A percentile compares a stretch with the other conserved stretches of the same genome.
Evolutionary conservation across 2,113 vertebrate genomes (phyloP).

Genomic region (Aythya baeri): DNA sequence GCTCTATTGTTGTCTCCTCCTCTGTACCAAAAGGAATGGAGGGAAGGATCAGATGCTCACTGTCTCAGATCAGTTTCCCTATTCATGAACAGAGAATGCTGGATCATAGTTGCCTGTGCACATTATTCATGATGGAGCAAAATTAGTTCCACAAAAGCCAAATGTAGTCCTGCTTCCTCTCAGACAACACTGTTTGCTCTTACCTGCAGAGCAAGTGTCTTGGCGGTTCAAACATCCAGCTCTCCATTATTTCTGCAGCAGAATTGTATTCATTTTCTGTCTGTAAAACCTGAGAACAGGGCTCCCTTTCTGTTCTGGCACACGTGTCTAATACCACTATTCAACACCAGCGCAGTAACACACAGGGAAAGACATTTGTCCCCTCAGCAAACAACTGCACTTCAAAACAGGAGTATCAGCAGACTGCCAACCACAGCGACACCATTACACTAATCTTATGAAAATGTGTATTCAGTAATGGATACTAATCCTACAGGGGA

Average conservation of each 20-base stretch:
- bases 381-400: background rate
- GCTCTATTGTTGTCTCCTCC: background rate
- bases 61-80: background rate
- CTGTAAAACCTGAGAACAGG: background rate
- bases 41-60: background rate
- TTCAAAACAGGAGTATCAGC: rapidly evolving
- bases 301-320: background rate
- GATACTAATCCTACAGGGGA: background rate
- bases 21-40: background rate
- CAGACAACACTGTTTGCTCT: background rate
- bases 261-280: background rate
- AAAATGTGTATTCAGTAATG: rapidly evolving
- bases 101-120: no score
- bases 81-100: background rate
- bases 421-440: background rate
- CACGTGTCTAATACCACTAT: rapidly evolving
- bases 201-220: background rate
- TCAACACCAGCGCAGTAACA: rapidly evolving
- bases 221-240: background rate
- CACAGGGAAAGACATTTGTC: rapidly evolving
- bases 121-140: background rate
- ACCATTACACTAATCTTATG: rapidly evolving
- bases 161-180: background rate
- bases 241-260: background rate
- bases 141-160: background rate